These are phyloP conservation scores for Chloroceryle aenea DNA, from an alignment of 2,113 vertebrate species.

Conservation along the genomic window DNA sequence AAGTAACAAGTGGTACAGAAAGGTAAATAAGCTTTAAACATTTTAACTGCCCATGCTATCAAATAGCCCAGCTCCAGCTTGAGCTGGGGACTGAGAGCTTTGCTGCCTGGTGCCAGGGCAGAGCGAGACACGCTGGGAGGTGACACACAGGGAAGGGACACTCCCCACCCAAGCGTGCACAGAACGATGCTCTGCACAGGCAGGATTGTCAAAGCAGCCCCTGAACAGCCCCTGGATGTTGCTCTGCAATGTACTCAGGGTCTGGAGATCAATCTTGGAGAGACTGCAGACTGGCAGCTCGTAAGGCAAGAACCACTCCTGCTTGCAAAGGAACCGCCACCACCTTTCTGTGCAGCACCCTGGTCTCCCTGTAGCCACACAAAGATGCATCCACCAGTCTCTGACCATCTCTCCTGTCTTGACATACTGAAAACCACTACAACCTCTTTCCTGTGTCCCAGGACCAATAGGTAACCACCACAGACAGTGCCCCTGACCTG, in stretches of 20 bases:
- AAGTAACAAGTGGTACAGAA: background rate
- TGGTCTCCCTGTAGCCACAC: no score
- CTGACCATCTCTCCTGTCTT: no score
- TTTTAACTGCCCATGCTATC: background rate
- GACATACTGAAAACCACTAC: no score
- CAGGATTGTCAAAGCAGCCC: background rate
- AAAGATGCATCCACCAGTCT: no score
- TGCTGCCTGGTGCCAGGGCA: accelerated
- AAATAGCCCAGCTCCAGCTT: background rate
- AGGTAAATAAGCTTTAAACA: background rate
- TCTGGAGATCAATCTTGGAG: background rate
- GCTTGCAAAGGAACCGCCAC: background rate
- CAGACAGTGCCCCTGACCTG: no score
- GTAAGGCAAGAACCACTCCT: background rate
- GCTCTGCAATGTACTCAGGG: background rate
- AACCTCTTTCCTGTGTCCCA: no score
- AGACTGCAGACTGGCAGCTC: no score
- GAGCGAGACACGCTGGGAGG: background rate
- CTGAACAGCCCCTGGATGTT: background rate
- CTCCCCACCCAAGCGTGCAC: accelerated
- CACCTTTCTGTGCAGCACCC: no score
- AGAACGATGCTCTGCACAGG: accelerated
- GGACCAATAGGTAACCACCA: no score
- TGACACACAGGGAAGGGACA: accelerated
- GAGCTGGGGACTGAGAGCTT: background rate